Conservation (phyloP, 53 echinoderm and acorn worm species). For the Patiria pectinifera region DNA sequence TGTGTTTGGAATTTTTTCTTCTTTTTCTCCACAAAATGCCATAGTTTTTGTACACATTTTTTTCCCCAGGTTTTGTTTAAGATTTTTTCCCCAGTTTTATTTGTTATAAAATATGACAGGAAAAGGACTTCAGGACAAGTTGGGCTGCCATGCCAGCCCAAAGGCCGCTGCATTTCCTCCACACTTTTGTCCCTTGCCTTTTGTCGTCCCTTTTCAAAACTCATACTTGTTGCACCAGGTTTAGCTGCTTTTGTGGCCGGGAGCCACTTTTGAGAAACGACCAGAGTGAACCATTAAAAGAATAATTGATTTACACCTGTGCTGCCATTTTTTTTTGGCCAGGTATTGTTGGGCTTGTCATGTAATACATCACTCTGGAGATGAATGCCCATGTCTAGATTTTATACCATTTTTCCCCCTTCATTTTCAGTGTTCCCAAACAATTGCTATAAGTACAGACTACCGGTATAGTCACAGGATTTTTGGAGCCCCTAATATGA, state of each 20-base stretch:
- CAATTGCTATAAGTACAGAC: not conserved
- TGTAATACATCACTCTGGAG: not conserved
- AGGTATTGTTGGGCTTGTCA: slow-evolving; percentile 1
- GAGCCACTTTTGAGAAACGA: not conserved
- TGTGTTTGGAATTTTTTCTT: no score
- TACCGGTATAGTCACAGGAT: not conserved
- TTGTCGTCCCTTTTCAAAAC: slow-evolving; percentile 39
- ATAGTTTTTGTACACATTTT: not conserved
- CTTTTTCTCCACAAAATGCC: no score
- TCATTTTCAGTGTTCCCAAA: not conserved
- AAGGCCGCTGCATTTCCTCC: slow-evolving; percentile 17
- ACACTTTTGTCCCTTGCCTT: not conserved
- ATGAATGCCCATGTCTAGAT: not conserved
- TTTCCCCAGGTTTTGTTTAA: not conserved
- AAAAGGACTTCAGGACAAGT: not conserved
- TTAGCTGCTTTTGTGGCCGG: slow-evolving; percentile 13
- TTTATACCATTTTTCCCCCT: not conserved
- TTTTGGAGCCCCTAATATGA: not conserved
- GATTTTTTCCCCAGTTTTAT: not conserved
- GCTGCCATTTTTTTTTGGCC: not conserved
- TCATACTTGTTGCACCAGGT: slow-evolving; percentile 10
- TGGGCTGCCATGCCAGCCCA: not conserved
- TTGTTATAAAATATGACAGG: slow-evolving; percentile 3
- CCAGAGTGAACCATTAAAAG: not conserved
- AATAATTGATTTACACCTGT: slow-evolving; percentile 6